Conservation (phyloP, 2,888 invertebrate genomes). For the Antheraea yamamai region DNA sequence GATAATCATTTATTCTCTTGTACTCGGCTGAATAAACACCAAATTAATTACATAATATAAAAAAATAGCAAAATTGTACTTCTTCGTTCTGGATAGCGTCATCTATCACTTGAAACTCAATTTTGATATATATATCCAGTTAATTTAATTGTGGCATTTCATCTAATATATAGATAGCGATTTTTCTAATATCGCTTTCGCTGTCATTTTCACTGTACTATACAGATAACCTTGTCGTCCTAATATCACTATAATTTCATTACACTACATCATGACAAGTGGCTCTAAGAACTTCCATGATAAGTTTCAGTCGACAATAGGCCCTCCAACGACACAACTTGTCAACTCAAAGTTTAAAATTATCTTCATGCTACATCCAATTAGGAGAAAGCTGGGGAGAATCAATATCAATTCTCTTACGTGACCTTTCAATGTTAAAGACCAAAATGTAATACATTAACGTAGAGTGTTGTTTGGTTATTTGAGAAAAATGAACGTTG, state of each 20-base stretch:
- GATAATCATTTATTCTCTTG: background rate
- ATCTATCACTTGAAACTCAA: no score
- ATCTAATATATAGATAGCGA: no score
- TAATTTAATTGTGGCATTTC: no score
- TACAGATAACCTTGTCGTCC: background rate
- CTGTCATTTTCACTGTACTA: background rate
- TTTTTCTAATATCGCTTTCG: no score
- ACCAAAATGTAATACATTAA: background rate
- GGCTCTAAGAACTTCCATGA: conserved; percentile 13
- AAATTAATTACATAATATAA: background rate
- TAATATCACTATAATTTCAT: conserved; percentile 1
- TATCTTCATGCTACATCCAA: conserved; percentile 12
- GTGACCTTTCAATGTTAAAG: conserved; percentile 18
- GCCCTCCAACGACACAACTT: conserved; percentile 16
- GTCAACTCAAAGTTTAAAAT: conserved; percentile 15
- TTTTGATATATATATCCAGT: no score
- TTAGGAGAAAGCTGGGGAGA: conserved; percentile 14
- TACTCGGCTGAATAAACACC: background rate
- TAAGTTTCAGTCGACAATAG: conserved; percentile 16
- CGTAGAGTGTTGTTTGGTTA: background rate
- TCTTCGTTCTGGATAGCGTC: no score
- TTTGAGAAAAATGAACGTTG: background rate
- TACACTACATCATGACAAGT: conserved; percentile 9
- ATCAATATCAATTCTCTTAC: conserved; percentile 10
- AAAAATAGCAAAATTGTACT: background rate